These are phyloP conservation scores for Syngnathus rostellatus DNA, from an alignment of 2,797 vertebrate species.

Conservation along the genomic window DNA sequence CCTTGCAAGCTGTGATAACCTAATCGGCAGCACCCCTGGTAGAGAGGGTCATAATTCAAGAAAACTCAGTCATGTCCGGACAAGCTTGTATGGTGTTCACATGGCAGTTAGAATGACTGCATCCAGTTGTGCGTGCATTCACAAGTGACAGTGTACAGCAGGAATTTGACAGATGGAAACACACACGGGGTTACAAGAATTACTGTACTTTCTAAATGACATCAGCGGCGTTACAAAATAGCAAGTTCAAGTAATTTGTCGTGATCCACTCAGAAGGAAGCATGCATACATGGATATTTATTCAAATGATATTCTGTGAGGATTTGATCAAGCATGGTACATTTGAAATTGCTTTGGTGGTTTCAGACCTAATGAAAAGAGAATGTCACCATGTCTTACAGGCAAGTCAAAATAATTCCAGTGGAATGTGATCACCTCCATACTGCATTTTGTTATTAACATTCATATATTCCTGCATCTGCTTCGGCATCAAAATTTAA, in stretches of 20 bases:
- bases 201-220: slow-evolving; percentile 38
- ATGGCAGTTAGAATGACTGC: slow-evolving; percentile 41
- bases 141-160: slow-evolving; percentile 40
- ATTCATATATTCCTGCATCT: slow-evolving; percentile 1
- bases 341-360: slow-evolving; percentile 58
- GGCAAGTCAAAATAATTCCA: not conserved
- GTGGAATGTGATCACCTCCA: not conserved
- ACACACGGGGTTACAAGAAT: slow-evolving; percentile 39
- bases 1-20: not conserved
- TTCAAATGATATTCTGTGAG: not conserved
- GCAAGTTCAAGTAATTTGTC: not conserved
- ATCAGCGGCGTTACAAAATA: not conserved
- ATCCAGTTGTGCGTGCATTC: slow-evolving; percentile 39
- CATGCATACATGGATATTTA: not conserved
- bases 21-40: slow-evolving; percentile 37
- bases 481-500: slow-evolving; percentile 1
- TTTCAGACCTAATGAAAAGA: slow-evolving; percentile 58
- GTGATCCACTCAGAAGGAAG: not conserved
- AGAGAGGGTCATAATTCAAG: slow-evolving; percentile 47
- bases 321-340: slow-evolving; percentile 31
- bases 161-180: slow-evolving; percentile 56
- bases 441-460: not conserved
- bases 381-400: not conserved
- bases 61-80: slow-evolving; percentile 39
- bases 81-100: slow-evolving; percentile 45